Conservation (phyloP, 1,140 invertebrate species). For the Drosophila sturtevanti region DNA sequence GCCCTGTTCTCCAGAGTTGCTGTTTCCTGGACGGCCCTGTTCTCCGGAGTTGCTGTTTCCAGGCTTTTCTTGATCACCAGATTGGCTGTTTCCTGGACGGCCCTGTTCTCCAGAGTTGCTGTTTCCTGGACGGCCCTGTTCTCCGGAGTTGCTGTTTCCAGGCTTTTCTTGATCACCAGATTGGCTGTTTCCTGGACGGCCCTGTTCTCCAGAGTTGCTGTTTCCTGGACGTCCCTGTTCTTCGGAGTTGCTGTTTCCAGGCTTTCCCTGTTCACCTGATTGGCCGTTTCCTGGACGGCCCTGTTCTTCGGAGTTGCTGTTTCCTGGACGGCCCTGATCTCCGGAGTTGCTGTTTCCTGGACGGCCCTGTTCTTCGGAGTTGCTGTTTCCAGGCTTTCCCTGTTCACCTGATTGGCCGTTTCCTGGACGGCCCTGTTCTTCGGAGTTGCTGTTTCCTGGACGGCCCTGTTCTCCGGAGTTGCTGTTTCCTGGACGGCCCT, state of each 20-base stretch:
- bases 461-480: not conserved
- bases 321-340: not conserved
- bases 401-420: not conserved
- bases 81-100: not conserved
- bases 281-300: not conserved
- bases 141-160: not conserved
- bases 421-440: not conserved
- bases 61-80: not conserved
- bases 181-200: not conserved
- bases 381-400: not conserved
- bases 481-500: not conserved
- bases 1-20: no score
- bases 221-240: not conserved
- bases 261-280: not conserved
- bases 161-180: not conserved
- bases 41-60: no score
- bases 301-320: not conserved
- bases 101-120: not conserved
- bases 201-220: not conserved
- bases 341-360: not conserved
- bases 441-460: not conserved
- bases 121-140: not conserved
- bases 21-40: no score
- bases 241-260: not conserved
- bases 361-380: not conserved